Evolutionary conservation across 2,888 invertebrate species (phyloP).

Genomic region (Fissipunctia ypsillon): DNA sequence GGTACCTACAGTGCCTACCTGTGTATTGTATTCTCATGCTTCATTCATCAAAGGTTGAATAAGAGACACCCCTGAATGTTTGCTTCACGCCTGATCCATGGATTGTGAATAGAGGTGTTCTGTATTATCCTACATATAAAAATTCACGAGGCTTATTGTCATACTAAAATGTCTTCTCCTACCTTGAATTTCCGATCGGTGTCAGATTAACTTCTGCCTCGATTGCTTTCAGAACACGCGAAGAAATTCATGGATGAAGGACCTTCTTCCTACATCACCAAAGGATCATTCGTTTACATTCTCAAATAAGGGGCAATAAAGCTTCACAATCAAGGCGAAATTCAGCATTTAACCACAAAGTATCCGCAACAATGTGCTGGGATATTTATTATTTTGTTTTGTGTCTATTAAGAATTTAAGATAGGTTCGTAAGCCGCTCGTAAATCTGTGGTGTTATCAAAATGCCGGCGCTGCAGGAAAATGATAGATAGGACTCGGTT

Average conservation of each 20-base stretch:
- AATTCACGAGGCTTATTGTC: background rate
- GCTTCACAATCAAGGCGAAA: conserved; percentile 6
- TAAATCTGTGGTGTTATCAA: conserved; percentile 75
- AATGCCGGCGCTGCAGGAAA: conserved; percentile 62
- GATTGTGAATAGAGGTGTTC: background rate
- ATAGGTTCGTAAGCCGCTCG: conserved; percentile 65
- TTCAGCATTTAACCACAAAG: conserved; percentile 42
- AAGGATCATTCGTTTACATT: conserved; percentile 12
- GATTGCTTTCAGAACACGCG: background rate
- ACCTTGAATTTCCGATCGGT: background rate
- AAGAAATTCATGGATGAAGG: background rate
- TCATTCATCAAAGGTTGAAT: background rate
- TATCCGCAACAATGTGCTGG: conserved; percentile 48
- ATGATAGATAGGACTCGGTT: conserved; percentile 70
- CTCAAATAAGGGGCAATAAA: conserved; percentile 44
- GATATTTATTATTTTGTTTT: conserved; percentile 52
- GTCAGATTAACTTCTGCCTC: background rate
- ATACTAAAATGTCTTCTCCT: background rate
- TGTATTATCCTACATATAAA: too few relatives aligned
- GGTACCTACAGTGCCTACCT: background rate
- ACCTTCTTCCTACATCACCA: conserved; percentile 13
- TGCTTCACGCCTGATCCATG: background rate
- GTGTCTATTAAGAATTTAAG: conserved; percentile 61
- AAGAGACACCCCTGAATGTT: background rate
- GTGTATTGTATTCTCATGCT: too few relatives aligned